Evolutionary conservation across 2,797 vertebrate species (phyloP), one percentile per base, ranked within the genome.

Genomic region (Heliangelus exortis): DNA sequence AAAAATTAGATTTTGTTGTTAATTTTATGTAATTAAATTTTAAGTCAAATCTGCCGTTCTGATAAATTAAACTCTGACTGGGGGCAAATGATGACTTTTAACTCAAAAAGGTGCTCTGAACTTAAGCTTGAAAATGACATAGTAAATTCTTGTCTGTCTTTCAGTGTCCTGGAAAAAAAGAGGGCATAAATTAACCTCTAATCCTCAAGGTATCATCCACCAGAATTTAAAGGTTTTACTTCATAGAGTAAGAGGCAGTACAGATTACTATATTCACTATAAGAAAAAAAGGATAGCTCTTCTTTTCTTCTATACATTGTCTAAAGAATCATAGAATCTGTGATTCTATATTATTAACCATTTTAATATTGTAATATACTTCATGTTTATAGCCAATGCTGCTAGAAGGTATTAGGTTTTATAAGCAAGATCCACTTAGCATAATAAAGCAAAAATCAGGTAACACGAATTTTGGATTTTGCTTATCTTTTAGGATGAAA

Each of bases 61-160:
- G 9, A 45, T 92, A 73, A 94, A 95, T 90, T 50, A 90, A 92
- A 92, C 76, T 82, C 51, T 89, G 20, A 68, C 76, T 78, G 8
- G 28, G 28, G 58, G 10, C 39, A 91, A 84, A 93, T 88, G 33
- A 39, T 95, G 83, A 48, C 50, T 85, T 90, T 78, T 72, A 87
- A 21, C 58, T 39, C 54, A 90, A 95, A 89, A 48, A 68, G 68
- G 15, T 17, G n/a, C n/a, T 84, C 59, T 23, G 79, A 61, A 75
- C 19, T 93, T 84, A 19, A 87, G 72, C 84, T 80, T 86, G 43
- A 66, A 69, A 54, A 54, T 55, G 25, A 48, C 2, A 0, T 12
- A 68, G 22, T 26, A 73, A 80, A 91, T 84, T 86, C 43, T 84
- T 58, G 12, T 92, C 68, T 90, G 26, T 45, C 10, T 9, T 62